phyloP scores from a whole-genome alignment of 2,797 vertebrate genomes.

The Paguma larvata region DNA sequence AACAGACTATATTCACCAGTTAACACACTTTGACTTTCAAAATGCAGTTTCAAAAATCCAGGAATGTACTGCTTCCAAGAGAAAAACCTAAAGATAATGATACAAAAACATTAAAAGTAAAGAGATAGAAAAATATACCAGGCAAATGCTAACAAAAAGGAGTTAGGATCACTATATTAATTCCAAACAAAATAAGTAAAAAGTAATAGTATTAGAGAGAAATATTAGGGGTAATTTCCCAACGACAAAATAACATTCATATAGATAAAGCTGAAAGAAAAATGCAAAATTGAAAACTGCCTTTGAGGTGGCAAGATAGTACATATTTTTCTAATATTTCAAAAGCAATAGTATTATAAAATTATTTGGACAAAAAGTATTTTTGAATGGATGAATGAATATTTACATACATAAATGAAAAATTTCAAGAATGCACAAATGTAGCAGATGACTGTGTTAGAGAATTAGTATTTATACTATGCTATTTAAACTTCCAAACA shows the following conservation, averaged over 20 bases:
- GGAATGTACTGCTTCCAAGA: background rate
- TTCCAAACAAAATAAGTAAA: background rate
- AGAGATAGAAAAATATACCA: background rate
- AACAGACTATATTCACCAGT: conserved; percentile 15
- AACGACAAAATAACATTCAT: conserved; percentile 18
- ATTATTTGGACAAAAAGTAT: conserved; percentile 23
- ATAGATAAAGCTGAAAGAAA: conserved; percentile 3
- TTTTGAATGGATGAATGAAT: conserved; percentile 6
- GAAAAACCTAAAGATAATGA: conserved; percentile 29
- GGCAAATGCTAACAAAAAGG: background rate
- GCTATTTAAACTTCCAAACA: background rate
- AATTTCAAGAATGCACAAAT: background rate
- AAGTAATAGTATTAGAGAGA: background rate
- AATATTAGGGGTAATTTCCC: background rate
- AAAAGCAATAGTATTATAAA: background rate
- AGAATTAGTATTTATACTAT: background rate
- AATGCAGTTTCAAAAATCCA: conserved; percentile 40
- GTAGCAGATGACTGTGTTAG: conserved; percentile 9
- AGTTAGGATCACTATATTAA: background rate
- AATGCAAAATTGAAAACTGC: background rate
- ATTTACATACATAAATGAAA: background rate
- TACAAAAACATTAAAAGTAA: background rate
- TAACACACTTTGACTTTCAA: conserved; percentile 16
- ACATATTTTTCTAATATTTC: conserved; percentile 33
- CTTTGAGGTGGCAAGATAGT: conserved; percentile 35